phyloP scores from a whole-genome alignment of 53 echinoderm and acorn worm species.

The Zoroaster sp. region DNA sequence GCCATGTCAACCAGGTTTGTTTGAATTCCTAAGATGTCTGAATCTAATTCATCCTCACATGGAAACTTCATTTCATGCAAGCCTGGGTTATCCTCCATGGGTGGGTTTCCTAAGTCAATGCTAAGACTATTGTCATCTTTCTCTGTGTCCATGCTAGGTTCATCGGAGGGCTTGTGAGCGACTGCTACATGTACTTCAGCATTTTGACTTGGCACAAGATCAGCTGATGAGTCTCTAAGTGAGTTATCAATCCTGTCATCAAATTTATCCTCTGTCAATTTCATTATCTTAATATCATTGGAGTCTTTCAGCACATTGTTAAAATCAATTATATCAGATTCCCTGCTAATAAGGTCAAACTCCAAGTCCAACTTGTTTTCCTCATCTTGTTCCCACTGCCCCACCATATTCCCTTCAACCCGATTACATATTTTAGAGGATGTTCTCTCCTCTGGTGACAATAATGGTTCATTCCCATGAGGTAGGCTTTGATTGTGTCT shows the following conservation, averaged over 20 bases:
- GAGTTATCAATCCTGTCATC: background rate
- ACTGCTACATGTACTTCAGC: background rate
- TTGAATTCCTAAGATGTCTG: conserved; percentile 3
- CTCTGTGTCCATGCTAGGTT: background rate
- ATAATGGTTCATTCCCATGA: background rate
- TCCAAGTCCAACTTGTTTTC: conserved; percentile 8
- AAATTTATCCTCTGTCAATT: background rate
- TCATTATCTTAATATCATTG: background rate
- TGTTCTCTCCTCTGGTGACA: background rate
- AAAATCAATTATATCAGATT: conserved; percentile 31
- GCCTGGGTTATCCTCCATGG: background rate
- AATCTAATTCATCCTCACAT: conserved; percentile 17
- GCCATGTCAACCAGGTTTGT: conserved; percentile 4
- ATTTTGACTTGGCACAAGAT: background rate
- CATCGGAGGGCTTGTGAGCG: background rate
- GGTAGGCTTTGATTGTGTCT: background rate
- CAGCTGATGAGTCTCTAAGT: background rate
- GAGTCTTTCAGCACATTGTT: background rate
- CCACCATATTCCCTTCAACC: background rate
- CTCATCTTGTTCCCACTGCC: background rate
- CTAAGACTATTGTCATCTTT: background rate
- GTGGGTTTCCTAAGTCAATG: background rate
- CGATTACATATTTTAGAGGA: background rate
- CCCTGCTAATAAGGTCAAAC: conserved; percentile 1
- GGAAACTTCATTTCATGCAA: conserved; percentile 31